Evolutionary conservation across 2,113 vertebrate genomes (phyloP), one percentile per base, ranked within the genome.

Genomic region (Apeltes quadracus): DNA sequence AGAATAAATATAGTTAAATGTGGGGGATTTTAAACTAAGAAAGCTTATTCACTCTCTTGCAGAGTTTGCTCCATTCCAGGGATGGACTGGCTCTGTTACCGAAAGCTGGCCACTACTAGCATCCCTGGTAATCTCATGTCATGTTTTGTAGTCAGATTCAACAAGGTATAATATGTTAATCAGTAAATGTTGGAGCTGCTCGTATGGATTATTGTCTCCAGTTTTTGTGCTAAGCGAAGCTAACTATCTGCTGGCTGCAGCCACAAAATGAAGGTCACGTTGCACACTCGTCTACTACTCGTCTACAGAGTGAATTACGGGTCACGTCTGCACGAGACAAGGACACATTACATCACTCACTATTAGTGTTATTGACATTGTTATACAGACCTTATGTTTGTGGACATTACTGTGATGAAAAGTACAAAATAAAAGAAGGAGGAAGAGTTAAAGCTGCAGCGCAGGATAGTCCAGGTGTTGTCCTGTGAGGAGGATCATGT

Each of bases 301-400:
- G 32, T 39, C 3, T 58, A 12, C 27, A 66, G 38, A 67, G 50
- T 72, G 39, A 73, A 53, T 73, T 67, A 55, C 16, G 27, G 64
- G 64, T 70, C 34, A 46, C n/a, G 76, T 78, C 69, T 68, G 36
- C 36, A 66, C 20, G 64, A 76, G 79, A 68, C 79, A 83, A 84
- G 53, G 14, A 61, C 68, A 73, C 29, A 36, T 38, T 64, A 36
- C 61, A 72, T 76, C 69, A 64, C 36, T 20, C 7, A 34, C 32
- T 14, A 8, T 50, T 51, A 0, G 56, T 41, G 56, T 23, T 44
- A 41, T 25, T 61, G 55, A 44, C 61, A 44, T 43, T 12, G 20
- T 66, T 18, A 23, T 14, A 23, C 16, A 14, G 27, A 43, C 13
- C 29, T 20, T 38, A 6, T 38, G 74, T 57, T 61, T 62, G 25